A percentile compares a stretch with the other conserved stretches of the same genome.
Conservation (phyloP, 2,888 invertebrate genomes). For the Thera obeliscata region DNA sequence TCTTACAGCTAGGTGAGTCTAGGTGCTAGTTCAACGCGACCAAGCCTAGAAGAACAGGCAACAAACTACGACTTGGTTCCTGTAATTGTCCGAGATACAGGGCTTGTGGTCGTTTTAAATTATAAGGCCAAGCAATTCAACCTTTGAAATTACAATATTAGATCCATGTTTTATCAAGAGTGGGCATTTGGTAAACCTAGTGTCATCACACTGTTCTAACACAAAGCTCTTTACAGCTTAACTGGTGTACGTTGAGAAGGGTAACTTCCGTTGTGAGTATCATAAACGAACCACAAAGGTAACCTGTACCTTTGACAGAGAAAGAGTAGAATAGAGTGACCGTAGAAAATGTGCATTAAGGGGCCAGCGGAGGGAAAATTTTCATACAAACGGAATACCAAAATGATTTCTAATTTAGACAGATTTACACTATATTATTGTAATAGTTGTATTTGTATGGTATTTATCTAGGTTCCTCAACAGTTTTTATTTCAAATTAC, state of each 20-base stretch:
- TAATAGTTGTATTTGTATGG: too few species aligned
- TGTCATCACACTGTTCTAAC: slow-evolving; percentile 1
- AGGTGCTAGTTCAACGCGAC: too few species aligned
- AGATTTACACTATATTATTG: too few species aligned
- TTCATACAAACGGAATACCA: too few species aligned
- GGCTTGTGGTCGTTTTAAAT: neutral
- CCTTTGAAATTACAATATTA: neutral
- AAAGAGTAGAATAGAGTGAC: neutral
- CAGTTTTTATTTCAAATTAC: too few species aligned
- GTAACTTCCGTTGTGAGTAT: slow-evolving; percentile 23
- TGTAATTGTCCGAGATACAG: neutral
- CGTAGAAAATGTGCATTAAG: neutral
- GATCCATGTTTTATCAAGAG: neutral
- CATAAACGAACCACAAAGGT: slow-evolving; percentile 22
- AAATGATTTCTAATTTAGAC: too few species aligned
- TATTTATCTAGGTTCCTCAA: too few species aligned
- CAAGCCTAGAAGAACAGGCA: too few species aligned
- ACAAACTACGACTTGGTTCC: too few species aligned
- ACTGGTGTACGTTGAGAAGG: slow-evolving; percentile 16
- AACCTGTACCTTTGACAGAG: slow-evolving; percentile 12
- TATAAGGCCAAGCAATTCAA: neutral
- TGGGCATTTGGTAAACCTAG: slow-evolving; percentile 5
- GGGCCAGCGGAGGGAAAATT: too few species aligned
- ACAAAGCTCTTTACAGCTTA: slow-evolving; percentile 23
- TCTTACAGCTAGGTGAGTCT: too few species aligned